Evolutionary conservation across 2,888 invertebrate species (phyloP).

Genomic region (Imbricaverruca yamaguchii): DNA sequence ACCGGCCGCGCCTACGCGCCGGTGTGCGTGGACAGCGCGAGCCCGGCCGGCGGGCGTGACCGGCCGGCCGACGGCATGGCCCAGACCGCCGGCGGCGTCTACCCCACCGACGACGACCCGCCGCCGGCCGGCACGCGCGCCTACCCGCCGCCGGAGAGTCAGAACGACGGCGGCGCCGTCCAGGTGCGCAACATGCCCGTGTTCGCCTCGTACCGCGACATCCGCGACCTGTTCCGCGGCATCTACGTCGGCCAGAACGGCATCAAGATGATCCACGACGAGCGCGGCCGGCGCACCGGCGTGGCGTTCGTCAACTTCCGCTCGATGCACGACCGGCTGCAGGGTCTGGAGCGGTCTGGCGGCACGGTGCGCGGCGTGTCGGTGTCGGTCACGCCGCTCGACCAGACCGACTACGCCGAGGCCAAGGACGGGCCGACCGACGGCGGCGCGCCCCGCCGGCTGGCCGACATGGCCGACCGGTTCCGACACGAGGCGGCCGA

Average conservation of each 20-base stretch:
- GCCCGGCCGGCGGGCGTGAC: too few relatives aligned
- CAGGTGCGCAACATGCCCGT: slow-evolving; percentile 65
- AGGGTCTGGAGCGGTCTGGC: slow-evolving; percentile 58
- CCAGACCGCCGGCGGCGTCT: background rate
- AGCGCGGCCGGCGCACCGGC: slow-evolving; percentile 68
- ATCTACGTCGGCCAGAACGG: slow-evolving; percentile 69
- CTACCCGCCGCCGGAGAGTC: background rate
- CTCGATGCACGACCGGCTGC: slow-evolving; percentile 58
- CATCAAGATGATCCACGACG: slow-evolving; percentile 76
- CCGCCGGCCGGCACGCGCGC: background rate
- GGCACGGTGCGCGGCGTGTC: slow-evolving; percentile 57
- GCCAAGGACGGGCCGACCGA: slow-evolving; percentile 53
- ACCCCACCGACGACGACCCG: slow-evolving; percentile 2
- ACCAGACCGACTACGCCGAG: slow-evolving; percentile 63
- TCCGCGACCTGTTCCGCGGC: slow-evolving; percentile 72
- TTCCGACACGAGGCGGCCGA: background rate
- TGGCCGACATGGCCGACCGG: too few relatives aligned
- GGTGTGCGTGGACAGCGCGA: too few relatives aligned
- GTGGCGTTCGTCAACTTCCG: slow-evolving; percentile 67
- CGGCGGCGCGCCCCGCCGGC: background rate
- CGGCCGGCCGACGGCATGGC: background rate
- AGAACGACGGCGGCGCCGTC: slow-evolving; percentile 50
- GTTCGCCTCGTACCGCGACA: slow-evolving; percentile 65
- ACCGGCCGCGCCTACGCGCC: too few relatives aligned
- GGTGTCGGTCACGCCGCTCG: slow-evolving; percentile 59